A percentile compares a stretch with the other conserved stretches of the same genome.
phyloP scores from a whole-genome alignment of 2,113 vertebrate genomes.

The Gallinago undulata region DNA sequence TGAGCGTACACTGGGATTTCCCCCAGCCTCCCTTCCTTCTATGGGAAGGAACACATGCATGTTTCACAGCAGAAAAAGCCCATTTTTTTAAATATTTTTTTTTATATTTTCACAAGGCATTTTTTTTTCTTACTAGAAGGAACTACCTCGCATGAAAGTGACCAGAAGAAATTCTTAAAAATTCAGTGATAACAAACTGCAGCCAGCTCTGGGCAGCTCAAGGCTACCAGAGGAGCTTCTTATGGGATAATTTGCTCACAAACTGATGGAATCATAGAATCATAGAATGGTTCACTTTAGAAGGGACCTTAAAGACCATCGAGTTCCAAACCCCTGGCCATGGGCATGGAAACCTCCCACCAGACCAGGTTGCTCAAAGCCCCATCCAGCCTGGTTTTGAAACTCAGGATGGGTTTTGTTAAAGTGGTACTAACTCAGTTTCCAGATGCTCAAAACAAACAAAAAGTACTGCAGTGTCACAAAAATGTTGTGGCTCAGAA shows the following conservation, averaged over 20 bases:
- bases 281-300: too few species aligned
- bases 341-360: too few species aligned
- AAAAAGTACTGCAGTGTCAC: too few species aligned
- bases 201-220: neutral
- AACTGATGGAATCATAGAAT: neutral
- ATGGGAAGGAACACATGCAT: neutral
- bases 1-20: accelerated
- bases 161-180: neutral
- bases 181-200: neutral
- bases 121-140: neutral
- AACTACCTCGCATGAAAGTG: neutral
- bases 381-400: neutral
- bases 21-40: neutral
- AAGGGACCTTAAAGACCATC: too few species aligned
- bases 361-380: too few species aligned
- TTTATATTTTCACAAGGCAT: neutral
- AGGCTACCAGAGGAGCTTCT: neutral
- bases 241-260: neutral
- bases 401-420: neutral
- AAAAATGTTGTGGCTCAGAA: neutral
- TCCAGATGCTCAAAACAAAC: neutral
- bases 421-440: neutral
- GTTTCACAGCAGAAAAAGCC: neutral
- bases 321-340: too few species aligned
- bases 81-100: neutral